phyloP scores from a whole-genome alignment of 2,113 vertebrate genomes.

The Tetraodon nigroviridis region DNA sequence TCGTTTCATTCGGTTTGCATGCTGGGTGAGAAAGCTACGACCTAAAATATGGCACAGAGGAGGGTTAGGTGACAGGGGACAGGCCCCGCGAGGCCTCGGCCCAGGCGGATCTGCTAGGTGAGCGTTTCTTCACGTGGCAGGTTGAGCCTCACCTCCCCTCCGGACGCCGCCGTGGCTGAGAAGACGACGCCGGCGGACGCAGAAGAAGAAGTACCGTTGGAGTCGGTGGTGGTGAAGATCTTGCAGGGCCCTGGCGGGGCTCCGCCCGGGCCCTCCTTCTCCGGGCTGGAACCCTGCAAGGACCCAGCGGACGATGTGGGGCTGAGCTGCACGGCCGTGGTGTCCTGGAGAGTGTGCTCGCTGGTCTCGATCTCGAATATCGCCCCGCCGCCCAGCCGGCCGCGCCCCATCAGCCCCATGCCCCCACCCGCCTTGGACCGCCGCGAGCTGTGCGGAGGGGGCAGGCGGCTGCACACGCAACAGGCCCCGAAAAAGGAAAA shows the following conservation, averaged over 20 bases:
- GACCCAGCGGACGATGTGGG: slow-evolving; percentile 87
- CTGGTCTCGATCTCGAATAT: slow-evolving; percentile 94
- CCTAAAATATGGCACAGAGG: slow-evolving; percentile 45
- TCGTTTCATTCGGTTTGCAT: slow-evolving; percentile 41
- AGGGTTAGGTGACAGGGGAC: slow-evolving; percentile 38
- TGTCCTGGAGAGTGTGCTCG: slow-evolving; percentile 93
- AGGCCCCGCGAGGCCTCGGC: slow-evolving; percentile 30
- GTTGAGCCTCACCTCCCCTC: slow-evolving; percentile 68
- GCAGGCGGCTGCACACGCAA: slow-evolving; percentile 86
- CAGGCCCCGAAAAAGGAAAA: slow-evolving; percentile 88
- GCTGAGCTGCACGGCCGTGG: slow-evolving; percentile 91
- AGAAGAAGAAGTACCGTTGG: slow-evolving; percentile 51
- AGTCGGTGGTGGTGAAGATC: slow-evolving; percentile 72
- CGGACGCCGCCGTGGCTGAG: slow-evolving; percentile 58
- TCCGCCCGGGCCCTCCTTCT: slow-evolving; percentile 31
- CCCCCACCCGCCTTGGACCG: slow-evolving; percentile 72
- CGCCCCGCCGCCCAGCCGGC: slow-evolving; percentile 64
- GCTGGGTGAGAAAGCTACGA: slow-evolving; percentile 50
- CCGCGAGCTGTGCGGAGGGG: slow-evolving; percentile 70
- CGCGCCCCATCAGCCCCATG: slow-evolving; percentile 74
- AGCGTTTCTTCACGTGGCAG: slow-evolving; percentile 65
- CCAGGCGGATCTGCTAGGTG: slow-evolving; percentile 41
- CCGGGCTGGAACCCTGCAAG: slow-evolving; percentile 80
- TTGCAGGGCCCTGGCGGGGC: slow-evolving; percentile 48
- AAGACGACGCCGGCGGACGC: slow-evolving; percentile 49